Conservation (phyloP, 30 jellyfish, hydroid and myxozoan genomes). For the Pelagia noctiluca region DNA sequence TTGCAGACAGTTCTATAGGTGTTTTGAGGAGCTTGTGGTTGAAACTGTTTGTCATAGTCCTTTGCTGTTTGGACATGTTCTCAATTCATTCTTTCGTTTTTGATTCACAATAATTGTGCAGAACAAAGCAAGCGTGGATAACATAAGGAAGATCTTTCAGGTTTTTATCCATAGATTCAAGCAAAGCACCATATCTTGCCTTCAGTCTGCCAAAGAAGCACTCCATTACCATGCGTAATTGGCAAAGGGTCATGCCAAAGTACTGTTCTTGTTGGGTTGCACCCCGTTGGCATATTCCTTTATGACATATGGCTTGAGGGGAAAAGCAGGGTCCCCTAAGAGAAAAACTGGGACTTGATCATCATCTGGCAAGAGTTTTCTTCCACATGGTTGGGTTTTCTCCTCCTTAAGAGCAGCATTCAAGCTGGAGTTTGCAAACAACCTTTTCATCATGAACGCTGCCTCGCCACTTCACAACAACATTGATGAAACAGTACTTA, state of each 20-base stretch:
- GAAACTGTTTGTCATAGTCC: too few relatives aligned
- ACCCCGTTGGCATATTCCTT: conserved; percentile 33
- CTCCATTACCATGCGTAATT: conserved; percentile 64
- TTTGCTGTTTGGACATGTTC: too few relatives aligned
- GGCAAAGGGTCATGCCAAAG: conserved; percentile 27
- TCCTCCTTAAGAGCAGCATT: too few relatives aligned
- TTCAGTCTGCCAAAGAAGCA: conserved; percentile 73
- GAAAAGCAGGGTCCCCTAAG: conserved; percentile 35
- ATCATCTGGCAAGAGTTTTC: not conserved
- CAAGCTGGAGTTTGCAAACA: too few relatives aligned
- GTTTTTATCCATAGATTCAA: conserved; percentile 58
- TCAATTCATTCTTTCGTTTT: too few relatives aligned
- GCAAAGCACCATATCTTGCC: conserved; percentile 63
- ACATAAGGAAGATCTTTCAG: conserved; percentile 46
- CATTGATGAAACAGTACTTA: too few relatives aligned
- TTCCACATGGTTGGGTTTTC: not conserved
- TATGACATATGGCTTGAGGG: conserved; percentile 12
- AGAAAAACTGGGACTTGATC: conserved; percentile 36
- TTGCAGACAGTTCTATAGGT: too few relatives aligned
- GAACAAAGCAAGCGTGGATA: not conserved
- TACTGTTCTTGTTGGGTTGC: conserved; percentile 41
- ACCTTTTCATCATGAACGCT: not conserved
- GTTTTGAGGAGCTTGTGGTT: too few relatives aligned
- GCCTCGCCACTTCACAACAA: not conserved
- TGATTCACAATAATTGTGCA: not conserved